Evolutionary conservation across 2,113 vertebrate genomes (phyloP), one percentile per base, ranked within the genome.

Genomic region (Scolopax mira): DNA sequence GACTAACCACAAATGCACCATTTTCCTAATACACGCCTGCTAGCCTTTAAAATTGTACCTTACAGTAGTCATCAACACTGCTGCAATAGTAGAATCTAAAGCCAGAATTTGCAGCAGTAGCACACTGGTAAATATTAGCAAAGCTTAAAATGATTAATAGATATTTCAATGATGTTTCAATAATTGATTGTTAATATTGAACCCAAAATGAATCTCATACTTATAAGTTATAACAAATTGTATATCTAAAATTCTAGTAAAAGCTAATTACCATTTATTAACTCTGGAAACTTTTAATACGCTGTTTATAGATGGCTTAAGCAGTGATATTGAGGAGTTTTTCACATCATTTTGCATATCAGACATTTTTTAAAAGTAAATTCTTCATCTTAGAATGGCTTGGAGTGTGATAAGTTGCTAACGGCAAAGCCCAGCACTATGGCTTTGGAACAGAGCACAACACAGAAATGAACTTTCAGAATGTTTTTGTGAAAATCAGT

Each of bases 401-500:
- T 67, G 11, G 27, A 25, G 10, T 22, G 4, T 49, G 55, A 7
- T 54, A 80, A 70, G 7, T 41, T 58, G 8, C 28, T 70, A 48
- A 27, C 18, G 22, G 41, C 22, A 30, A 92, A 84, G 22, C 15
- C 18, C 28, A 85, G 28, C 8, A 30, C 25, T 51, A 10, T 13
- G 23, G 37, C 27, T 90, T 69, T 75, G 57, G 44, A 79, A 31
- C 4, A 35, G n/a, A 78, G 37, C 42, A 24, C 13, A 83, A 37
- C 2, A 62, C 6, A 75, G 44, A 82, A 24, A 52, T 0, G 0
- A 65, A 69, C n/a, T 93, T 73, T 24, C 13, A 61, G 48, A 6
- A 65, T 48, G 46, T 82, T 54, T 81, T 85, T 23, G 27, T 82
- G 78, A 52, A 95, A 93, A 95, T 65, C 58, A 48, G 18, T 71